Evolutionary conservation across 2,113 vertebrate genomes (phyloP).

Genomic region (Seriola rivoliana): DNA sequence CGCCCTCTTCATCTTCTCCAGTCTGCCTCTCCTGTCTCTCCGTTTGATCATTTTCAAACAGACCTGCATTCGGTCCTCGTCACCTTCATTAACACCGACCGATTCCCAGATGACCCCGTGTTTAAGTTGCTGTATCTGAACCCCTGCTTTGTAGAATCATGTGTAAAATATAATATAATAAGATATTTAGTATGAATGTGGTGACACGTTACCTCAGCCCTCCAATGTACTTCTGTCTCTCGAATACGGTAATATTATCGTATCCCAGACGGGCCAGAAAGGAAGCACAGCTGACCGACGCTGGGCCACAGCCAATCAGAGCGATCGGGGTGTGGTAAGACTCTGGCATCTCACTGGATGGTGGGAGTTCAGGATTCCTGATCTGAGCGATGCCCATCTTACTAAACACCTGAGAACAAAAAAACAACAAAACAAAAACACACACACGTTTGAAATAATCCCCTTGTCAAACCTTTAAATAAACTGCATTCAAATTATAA

Average conservation of each 20-base stretch:
- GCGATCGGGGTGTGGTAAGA: conserved; percentile 72
- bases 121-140: background rate
- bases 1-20: too few species aligned
- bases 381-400: conserved; percentile 79
- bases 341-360: conserved; percentile 72
- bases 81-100: too few species aligned
- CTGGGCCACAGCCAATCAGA: conserved; percentile 81
- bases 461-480: background rate
- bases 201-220: conserved; percentile 72
- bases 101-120: too few species aligned
- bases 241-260: conserved; percentile 76
- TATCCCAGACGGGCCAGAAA: conserved; percentile 82
- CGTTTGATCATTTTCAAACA: too few species aligned
- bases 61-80: too few species aligned
- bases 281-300: conserved; percentile 80
- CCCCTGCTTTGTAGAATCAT: background rate
- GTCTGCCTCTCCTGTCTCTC: too few species aligned
- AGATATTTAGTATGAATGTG: background rate
- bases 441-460: background rate
- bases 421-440: background rate
- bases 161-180: background rate
- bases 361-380: conserved; percentile 76
- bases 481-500: background rate
- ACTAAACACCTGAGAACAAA: conserved; percentile 71
- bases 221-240: conserved; percentile 79